A percentile compares a stretch with the other conserved stretches of the same genome.
These are phyloP conservation scores for Hypsibius dujardini DNA, from an alignment of 1,140 invertebrate species.

Conservation along the genomic window DNA sequence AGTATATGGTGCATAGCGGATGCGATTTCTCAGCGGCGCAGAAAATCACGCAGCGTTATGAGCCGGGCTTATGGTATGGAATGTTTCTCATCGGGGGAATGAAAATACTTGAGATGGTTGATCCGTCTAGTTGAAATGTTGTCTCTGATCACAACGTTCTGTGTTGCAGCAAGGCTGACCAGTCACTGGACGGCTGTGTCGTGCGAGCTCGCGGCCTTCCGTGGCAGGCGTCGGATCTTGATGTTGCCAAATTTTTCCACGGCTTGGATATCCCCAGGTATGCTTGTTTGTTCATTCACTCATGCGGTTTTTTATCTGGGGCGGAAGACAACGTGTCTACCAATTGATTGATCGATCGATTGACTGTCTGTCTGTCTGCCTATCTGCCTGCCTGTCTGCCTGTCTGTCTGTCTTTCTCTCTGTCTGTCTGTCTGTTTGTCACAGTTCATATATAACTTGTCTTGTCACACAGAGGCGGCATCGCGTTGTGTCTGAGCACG, in stretches of 20 bases:
- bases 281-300: slow-evolving; percentile 35
- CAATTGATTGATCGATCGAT: not conserved
- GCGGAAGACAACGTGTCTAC: too few relatives aligned
- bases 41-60: slow-evolving; percentile 3
- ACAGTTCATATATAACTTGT: too few relatives aligned
- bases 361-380: not conserved
- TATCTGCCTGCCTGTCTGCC: not conserved
- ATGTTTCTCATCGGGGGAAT: not conserved
- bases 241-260: slow-evolving; percentile 95
- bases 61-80: slow-evolving; percentile 1
- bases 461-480: too few relatives aligned
- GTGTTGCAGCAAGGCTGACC: slow-evolving; percentile 57
- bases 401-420: slow-evolving; percentile 3
- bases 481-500: too few relatives aligned
- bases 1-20: slow-evolving; percentile 31
- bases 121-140: not conserved
- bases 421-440: too few relatives aligned
- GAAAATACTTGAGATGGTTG: not conserved
- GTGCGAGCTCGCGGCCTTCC: slow-evolving; percentile 88
- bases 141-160: too few relatives aligned
- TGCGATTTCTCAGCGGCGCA: not conserved
- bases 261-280: slow-evolving; percentile 97
- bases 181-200: slow-evolving; percentile 85
- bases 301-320: too few relatives aligned
- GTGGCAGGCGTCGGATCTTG: slow-evolving; percentile 98